These are phyloP conservation scores for Sarcophaga carnaria DNA, from an alignment of 2,888 invertebrate genomes.

Conservation along the genomic window DNA sequence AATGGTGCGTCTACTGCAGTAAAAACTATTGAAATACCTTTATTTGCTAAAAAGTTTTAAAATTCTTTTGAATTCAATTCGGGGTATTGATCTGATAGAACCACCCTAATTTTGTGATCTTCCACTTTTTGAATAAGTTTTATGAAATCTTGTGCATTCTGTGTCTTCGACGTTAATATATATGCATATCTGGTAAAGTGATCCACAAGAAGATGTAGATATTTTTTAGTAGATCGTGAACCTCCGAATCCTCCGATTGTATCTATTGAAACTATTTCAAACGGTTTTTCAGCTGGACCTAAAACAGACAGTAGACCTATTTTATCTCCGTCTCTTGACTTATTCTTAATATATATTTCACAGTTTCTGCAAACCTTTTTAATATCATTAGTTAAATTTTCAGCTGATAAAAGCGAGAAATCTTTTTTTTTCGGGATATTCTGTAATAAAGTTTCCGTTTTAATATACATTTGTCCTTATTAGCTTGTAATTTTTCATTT, in stretches of 20 bases:
- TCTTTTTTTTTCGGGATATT: conserved; percentile 34
- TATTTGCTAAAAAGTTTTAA: too few relatives aligned
- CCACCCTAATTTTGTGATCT: conserved; percentile 68
- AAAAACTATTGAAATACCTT: too few relatives aligned
- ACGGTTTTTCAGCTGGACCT: conserved; percentile 69
- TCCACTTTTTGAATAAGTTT: conserved; percentile 70
- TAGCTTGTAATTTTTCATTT: conserved; percentile 26
- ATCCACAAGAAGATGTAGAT: conserved; percentile 63
- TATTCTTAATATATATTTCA: conserved; percentile 63
- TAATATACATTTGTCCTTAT: conserved; percentile 10
- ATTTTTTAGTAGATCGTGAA: conserved; percentile 75
- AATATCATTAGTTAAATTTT: conserved; percentile 57
- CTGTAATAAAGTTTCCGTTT: neutral
- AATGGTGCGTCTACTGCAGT: too few relatives aligned
- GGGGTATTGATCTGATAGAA: too few relatives aligned
- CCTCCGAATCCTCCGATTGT: conserved; percentile 76
- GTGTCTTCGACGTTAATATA: conserved; percentile 59
- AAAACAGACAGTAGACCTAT: conserved; percentile 64
- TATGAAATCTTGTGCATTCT: conserved; percentile 73
- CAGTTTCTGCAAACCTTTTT: conserved; percentile 37
- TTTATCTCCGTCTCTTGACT: conserved; percentile 59
- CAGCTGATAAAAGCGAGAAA: conserved; percentile 58
- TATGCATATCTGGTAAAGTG: conserved; percentile 73
- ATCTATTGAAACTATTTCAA: conserved; percentile 75
- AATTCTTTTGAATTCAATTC: too few relatives aligned